Evolutionary conservation across 2,888 invertebrate genomes (phyloP).

Genomic region (Hedya salicella): DNA sequence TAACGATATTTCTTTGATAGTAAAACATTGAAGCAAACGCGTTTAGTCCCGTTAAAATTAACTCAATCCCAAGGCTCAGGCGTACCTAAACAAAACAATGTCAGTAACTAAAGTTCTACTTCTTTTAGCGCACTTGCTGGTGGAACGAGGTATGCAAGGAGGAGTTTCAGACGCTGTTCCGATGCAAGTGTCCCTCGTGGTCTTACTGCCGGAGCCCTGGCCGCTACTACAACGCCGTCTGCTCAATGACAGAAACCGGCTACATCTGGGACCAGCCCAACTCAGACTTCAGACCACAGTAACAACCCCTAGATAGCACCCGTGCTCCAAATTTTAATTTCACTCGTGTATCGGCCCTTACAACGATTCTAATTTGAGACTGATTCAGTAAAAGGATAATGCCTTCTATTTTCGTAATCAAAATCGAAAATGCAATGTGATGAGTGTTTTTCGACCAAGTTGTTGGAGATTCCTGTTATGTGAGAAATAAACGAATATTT

Average conservation of each 20-base stretch:
- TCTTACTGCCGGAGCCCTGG: constrained; percentile 95
- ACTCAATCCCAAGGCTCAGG: too few relatives aligned
- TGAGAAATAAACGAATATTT: constrained; percentile 69
- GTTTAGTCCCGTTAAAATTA: too few relatives aligned
- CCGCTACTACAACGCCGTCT: constrained; percentile 95
- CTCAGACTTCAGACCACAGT: constrained; percentile 78
- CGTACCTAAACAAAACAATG: too few relatives aligned
- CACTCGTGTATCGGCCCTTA: constrained; percentile 49
- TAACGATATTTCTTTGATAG: too few relatives aligned
- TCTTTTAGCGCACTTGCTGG: constrained; percentile 93
- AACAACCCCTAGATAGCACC: constrained; percentile 47
- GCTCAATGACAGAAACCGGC: constrained; percentile 95
- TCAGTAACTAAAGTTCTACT: not conserved
- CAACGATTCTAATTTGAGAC: constrained; percentile 78
- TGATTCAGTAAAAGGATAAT: constrained; percentile 77
- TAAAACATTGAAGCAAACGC: too few relatives aligned
- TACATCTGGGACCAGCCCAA: constrained; percentile 95
- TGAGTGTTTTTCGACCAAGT: constrained; percentile 61
- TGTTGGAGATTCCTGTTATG: constrained; percentile 58
- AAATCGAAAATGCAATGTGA: constrained; percentile 48
- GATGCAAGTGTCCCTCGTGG: constrained; percentile 95
- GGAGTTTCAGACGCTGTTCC: constrained; percentile 94
- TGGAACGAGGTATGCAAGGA: constrained; percentile 97
- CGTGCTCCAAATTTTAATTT: constrained; percentile 41
- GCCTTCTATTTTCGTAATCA: constrained; percentile 75